phyloP scores from a whole-genome alignment of 2,888 invertebrate genomes.

The Netelia inedita region DNA sequence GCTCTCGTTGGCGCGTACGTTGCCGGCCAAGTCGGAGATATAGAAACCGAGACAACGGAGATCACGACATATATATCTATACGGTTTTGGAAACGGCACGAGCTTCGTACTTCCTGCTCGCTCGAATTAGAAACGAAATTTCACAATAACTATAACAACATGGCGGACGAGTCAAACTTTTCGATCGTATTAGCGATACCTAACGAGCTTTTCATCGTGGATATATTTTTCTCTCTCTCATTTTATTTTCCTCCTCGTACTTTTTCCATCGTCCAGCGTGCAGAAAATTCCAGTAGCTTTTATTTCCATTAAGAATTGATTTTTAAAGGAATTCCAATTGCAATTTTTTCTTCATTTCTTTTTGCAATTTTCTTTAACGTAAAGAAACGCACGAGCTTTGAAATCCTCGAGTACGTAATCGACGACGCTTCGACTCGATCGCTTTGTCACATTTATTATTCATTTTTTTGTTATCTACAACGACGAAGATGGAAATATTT shows the following conservation, averaged over 20 bases:
- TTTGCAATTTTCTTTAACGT: neutral
- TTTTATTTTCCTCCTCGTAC: neutral
- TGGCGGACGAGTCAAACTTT: conserved; percentile 4
- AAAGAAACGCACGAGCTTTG: neutral
- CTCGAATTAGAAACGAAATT: conserved; percentile 63
- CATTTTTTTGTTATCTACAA: neutral
- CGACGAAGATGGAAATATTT: conserved; percentile 22
- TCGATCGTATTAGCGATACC: neutral
- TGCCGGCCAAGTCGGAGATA: conserved; percentile 3
- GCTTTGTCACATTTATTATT: neutral
- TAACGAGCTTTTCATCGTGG: neutral
- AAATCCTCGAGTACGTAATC: neutral
- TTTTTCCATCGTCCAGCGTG: neutral
- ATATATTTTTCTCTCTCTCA: neutral
- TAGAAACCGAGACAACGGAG: conserved; percentile 29
- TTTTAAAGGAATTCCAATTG: neutral
- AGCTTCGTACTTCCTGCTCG: conserved; percentile 45
- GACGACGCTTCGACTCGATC: neutral
- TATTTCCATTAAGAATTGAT: neutral
- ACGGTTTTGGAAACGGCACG: conserved; percentile 45
- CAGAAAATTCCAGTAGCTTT: neutral
- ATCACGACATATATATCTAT: conserved; percentile 19
- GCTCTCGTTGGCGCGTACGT: conserved; percentile 42
- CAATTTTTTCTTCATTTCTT: neutral
- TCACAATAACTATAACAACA: conserved; percentile 41